Base-by-base conservation (phyloP, 2,797 vertebrate species). In the Gymnocypris eckloni region DNA sequence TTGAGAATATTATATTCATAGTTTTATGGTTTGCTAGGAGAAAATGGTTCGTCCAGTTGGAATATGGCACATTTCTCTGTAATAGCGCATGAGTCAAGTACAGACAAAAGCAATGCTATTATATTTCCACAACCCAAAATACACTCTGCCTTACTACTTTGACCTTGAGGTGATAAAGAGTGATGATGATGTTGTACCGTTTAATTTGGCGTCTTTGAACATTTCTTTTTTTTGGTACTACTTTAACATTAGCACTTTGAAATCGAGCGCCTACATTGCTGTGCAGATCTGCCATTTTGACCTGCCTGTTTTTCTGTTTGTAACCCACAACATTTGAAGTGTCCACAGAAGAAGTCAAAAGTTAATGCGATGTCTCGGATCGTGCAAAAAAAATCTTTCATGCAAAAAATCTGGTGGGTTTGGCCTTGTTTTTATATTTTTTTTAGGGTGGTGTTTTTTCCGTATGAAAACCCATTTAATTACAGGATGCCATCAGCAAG, bases 401-500 rank as follows among this genome's bases (percentile, higher is more conserved):
- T 84, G 83, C 83, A 69, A 41, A n/a, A n/a, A n/a, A 90, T 84
- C 82, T 48, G 67, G 69, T 84, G 87, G 89, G 64, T 90, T 90
- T 90, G 89, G 86, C 87, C 39, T 50, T 33, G 86, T 77, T 61
- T 76, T 86, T 78, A 66, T 81, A 81, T 84, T 86, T 87, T 75
- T 73, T 28, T 28, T n/a, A 64, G 48, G 33, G 81, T 82, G 77
- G 82, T 87, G 89, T 85, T 89, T 90, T 71, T 84, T 80, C 75
- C 22, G 15, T 89, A 70, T 85, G 45, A 88, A 88, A 89, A 82
- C 73, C 61, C 86, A 82, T 84, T 87, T 90, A 92, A 91, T 91
- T 91, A 91, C 87, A 92, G 90, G 87, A 85, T 87, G 71, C 73
- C 86, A 79, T 89, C 88, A 86, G 88, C 89, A 87, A 88, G 89